A percentile compares a stretch with the other conserved stretches of the same genome.
Conservation (phyloP, 2,888 invertebrate genomes). For the Thyatira batis region DNA sequence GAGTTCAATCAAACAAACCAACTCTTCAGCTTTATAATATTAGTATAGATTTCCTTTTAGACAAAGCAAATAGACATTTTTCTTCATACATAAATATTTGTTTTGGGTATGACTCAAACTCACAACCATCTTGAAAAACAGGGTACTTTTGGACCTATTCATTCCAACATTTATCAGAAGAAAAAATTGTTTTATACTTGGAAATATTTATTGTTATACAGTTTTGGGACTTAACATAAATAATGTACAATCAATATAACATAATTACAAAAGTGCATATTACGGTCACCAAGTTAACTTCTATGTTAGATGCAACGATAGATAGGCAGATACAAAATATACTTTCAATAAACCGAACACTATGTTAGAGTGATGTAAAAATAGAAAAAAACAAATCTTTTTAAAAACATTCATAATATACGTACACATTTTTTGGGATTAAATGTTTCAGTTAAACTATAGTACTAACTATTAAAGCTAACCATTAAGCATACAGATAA, state of each 20-base stretch:
- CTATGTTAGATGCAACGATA: constrained; percentile 8
- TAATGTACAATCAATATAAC: constrained; percentile 55
- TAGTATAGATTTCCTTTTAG: too few relatives aligned
- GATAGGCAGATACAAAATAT: constrained; percentile 15
- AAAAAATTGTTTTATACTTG: constrained; percentile 37
- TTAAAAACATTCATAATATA: constrained; percentile 49
- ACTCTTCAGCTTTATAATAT: too few relatives aligned
- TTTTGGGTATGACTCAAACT: too few relatives aligned
- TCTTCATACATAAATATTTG: too few relatives aligned
- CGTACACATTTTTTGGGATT: constrained; percentile 75
- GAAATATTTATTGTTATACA: constrained; percentile 74
- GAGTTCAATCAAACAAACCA: too few relatives aligned
- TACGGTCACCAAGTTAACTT: constrained; percentile 19
- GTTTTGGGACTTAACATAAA: constrained; percentile 59
- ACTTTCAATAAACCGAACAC: constrained; percentile 23
- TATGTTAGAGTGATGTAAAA: constrained; percentile 42
- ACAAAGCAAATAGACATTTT: too few relatives aligned
- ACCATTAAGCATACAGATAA: constrained; percentile 59
- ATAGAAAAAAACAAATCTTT: constrained; percentile 43
- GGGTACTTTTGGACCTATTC: too few relatives aligned
- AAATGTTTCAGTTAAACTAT: constrained; percentile 57
- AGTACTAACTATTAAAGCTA: constrained; percentile 80
- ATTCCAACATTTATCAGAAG: neutral
- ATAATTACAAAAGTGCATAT: constrained; percentile 18
- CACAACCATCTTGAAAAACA: too few relatives aligned